Evolutionary conservation across 2,113 vertebrate species (phyloP).

Genomic region (Podarcis cretensis): DNA sequence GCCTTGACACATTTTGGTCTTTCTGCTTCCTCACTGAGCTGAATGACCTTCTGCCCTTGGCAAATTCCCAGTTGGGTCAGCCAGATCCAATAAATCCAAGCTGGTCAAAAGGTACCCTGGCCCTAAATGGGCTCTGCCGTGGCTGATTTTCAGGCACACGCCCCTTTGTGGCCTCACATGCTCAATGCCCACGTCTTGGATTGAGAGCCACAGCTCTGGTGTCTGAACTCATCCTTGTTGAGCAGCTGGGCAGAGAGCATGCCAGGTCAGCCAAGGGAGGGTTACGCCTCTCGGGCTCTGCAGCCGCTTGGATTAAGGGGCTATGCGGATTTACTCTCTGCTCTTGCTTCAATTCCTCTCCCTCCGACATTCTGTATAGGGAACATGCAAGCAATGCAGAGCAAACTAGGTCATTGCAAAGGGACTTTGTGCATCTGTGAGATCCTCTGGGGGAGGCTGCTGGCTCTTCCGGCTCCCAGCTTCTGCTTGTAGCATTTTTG

Average conservation of each 20-base stretch:
- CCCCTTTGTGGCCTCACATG: neutral
- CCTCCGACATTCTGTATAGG: neutral
- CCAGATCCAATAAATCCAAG: neutral
- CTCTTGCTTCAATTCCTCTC: constrained; percentile 39
- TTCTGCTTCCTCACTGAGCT: neutral
- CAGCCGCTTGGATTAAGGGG: constrained; percentile 68
- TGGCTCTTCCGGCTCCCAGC: neutral
- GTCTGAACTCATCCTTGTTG: neutral
- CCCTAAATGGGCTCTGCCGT: neutral
- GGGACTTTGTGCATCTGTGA: constrained; percentile 17
- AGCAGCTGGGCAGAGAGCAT: constrained; percentile 24
- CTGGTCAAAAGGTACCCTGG: neutral
- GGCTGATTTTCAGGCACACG: neutral
- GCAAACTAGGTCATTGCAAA: constrained; percentile 58
- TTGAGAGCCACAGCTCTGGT: accelerated
- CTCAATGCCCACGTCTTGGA: neutral
- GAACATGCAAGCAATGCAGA: constrained; percentile 17
- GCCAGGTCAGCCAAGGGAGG: constrained; percentile 50
- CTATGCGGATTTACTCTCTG: constrained; percentile 50
- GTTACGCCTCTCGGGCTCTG: neutral
- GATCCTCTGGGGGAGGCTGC: neutral
- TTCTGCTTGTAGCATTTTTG: constrained; percentile 8
- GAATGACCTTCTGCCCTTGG: neutral
- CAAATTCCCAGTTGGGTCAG: neutral
- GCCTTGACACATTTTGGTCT: neutral